Evolutionary conservation across 2,113 vertebrate genomes (phyloP).

Genomic region (Gavialis gangeticus): DNA sequence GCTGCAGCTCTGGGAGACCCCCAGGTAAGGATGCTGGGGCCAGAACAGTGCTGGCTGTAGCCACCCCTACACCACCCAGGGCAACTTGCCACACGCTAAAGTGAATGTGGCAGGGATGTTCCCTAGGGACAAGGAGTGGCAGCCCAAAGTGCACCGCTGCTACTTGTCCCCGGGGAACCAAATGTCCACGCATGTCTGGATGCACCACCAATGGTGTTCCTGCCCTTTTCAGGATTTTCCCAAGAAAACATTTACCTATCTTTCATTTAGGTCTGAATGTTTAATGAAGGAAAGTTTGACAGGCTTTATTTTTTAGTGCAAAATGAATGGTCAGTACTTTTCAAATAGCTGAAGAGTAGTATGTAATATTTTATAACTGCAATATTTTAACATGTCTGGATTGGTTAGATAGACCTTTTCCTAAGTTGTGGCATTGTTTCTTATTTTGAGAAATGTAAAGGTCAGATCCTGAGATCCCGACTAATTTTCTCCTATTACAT

Average conservation of each 20-base stretch:
- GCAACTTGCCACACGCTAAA: too few relatives aligned
- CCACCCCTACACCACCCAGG: too few relatives aligned
- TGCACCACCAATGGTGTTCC: background rate
- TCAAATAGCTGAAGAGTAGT: background rate
- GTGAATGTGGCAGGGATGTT: too few relatives aligned
- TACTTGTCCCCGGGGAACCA: too few relatives aligned
- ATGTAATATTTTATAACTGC: background rate
- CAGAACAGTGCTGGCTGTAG: too few relatives aligned
- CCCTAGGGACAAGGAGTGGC: too few relatives aligned
- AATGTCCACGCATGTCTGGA: too few relatives aligned
- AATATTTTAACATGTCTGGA: accelerated
- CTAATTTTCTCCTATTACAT: background rate
- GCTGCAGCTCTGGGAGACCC: too few relatives aligned
- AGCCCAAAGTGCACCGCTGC: too few relatives aligned
- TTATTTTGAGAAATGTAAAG: background rate
- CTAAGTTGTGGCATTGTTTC: background rate
- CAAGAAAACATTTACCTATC: background rate
- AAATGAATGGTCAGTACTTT: background rate
- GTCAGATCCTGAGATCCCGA: background rate
- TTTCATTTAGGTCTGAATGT: background rate
- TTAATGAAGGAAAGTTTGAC: background rate
- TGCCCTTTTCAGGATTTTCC: background rate
- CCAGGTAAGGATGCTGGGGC: too few relatives aligned
- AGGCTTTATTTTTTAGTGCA: background rate
- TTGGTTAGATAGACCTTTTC: background rate